These are phyloP conservation scores for Halocaridina rubra DNA, from an alignment of 2,888 invertebrate genomes.

Conservation along the genomic window DNA sequence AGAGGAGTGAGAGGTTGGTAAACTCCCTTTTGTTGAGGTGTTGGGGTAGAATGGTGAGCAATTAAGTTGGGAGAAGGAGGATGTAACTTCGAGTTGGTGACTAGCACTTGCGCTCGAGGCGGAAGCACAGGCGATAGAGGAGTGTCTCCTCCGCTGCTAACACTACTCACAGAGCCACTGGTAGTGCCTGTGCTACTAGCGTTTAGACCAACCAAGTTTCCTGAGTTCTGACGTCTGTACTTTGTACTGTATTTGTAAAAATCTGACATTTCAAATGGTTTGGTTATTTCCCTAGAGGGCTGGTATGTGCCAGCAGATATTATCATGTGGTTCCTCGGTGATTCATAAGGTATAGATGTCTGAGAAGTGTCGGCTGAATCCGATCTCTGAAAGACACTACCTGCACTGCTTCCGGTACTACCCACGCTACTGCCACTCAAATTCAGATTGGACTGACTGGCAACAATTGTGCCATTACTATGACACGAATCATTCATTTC, in stretches of 20 bases:
- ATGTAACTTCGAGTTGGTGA: conserved; percentile 34
- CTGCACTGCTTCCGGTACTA: conserved; percentile 46
- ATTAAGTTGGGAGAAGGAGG: conserved; percentile 59
- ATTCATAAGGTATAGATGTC: conserved; percentile 74
- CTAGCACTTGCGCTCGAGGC: conserved; percentile 53
- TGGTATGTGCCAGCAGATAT: conserved; percentile 79
- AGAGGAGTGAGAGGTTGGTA: conserved; percentile 72
- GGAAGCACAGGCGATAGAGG: conserved; percentile 57
- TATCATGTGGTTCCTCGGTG: conserved; percentile 85
- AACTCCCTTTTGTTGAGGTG: conserved; percentile 68
- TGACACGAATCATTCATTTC: conserved; percentile 50
- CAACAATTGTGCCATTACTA: conserved; percentile 38
- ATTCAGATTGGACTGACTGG: conserved; percentile 50
- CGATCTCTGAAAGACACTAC: conserved; percentile 46
- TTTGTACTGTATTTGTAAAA: conserved; percentile 98
- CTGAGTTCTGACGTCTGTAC: conserved; percentile 77
- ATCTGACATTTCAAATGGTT: conserved; percentile 97
- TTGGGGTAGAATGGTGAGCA: conserved; percentile 60
- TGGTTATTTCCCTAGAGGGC: conserved; percentile 80
- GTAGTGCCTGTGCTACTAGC: conserved; percentile 42
- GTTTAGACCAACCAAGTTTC: conserved; percentile 64
- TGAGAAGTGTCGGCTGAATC: conserved; percentile 44
- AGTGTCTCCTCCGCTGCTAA: conserved; percentile 51
- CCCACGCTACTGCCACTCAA: conserved; percentile 57
- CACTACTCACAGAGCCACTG: conserved; percentile 51